These are phyloP conservation scores for Hydrocynus forskahlii DNA, from an alignment of 2,797 vertebrate species.

Conservation along the genomic window DNA sequence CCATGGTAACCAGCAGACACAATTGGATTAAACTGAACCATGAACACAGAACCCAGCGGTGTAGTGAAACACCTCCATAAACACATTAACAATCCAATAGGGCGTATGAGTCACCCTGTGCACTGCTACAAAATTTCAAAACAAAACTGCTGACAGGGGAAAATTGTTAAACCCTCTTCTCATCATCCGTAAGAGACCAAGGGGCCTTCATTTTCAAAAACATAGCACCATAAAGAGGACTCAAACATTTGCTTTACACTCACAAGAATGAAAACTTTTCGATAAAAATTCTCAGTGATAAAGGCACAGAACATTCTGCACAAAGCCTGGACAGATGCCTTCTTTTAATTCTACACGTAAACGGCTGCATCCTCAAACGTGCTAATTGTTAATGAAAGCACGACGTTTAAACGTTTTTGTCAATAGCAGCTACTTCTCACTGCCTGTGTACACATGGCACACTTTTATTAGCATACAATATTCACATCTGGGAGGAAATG, in stretches of 20 bases:
- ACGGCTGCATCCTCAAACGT: background rate
- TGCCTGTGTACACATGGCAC: conserved; percentile 9
- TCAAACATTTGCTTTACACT: background rate
- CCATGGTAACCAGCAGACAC: conserved; percentile 63
- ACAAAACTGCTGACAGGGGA: conserved; percentile 19
- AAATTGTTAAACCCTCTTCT: background rate
- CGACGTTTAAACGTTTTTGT: background rate
- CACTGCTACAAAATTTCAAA: background rate
- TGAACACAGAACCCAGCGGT: conserved; percentile 34
- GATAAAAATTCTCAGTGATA: background rate
- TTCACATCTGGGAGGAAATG: conserved; percentile 21
- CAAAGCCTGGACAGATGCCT: background rate
- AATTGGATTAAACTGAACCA: conserved; percentile 50
- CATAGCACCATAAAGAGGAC: background rate
- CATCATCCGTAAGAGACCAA: conserved; percentile 4
- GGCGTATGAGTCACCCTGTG: conserved; percentile 6
- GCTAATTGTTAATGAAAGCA: background rate
- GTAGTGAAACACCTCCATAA: conserved; percentile 36
- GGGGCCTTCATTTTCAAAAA: background rate
- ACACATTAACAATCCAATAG: conserved; percentile 34
- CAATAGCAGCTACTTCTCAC: conserved; percentile 3
- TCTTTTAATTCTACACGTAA: background rate
- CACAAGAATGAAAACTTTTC: background rate
- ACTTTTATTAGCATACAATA: conserved; percentile 31
- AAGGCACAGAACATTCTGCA: background rate